These are phyloP conservation scores for Achatina immaculata DNA, from an alignment of 1,140 invertebrate genomes.

Conservation along the genomic window DNA sequence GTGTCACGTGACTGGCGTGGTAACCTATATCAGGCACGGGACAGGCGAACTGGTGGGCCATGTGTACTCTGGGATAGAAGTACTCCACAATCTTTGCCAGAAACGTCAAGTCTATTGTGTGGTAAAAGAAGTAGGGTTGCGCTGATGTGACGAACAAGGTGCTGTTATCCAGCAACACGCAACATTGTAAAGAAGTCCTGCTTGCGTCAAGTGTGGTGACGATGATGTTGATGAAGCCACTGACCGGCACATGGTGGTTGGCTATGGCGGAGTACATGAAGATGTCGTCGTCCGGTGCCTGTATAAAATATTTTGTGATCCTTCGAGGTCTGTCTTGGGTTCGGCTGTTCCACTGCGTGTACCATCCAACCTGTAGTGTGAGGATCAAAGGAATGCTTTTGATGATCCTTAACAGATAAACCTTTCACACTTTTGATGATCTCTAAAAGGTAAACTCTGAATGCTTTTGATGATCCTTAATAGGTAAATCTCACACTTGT, in stretches of 20 bases:
- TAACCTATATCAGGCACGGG: constrained; percentile 30
- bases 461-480: too few relatives aligned
- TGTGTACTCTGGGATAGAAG: constrained; percentile 4
- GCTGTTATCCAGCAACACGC: constrained; percentile 19
- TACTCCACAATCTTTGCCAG: constrained; percentile 14
- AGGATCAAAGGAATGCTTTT: too few relatives aligned
- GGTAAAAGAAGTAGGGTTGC: constrained; percentile 16
- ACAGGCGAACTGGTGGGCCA: constrained; percentile 37
- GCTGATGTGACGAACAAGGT: constrained; percentile 8
- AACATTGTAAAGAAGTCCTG: constrained; percentile 20
- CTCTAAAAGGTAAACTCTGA: too few relatives aligned
- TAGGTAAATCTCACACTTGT: too few relatives aligned
- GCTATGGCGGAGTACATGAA: constrained; percentile 44
- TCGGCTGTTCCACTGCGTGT: not conserved
- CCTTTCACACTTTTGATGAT: too few relatives aligned
- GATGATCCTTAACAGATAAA: too few relatives aligned
- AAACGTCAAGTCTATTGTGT: constrained; percentile 29
- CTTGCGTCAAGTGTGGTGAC: constrained; percentile 30
- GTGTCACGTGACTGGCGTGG: constrained; percentile 25
- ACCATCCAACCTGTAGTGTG: constrained; percentile 14
- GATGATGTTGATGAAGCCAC: constrained; percentile 36
- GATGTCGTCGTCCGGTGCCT: not conserved
- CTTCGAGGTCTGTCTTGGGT: not conserved
- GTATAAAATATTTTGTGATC: constrained; percentile 18
- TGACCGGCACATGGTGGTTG: constrained; percentile 25